Base-by-base conservation (phyloP, 2,113 vertebrate genomes). In the Butastur rufipennis region DNA sequence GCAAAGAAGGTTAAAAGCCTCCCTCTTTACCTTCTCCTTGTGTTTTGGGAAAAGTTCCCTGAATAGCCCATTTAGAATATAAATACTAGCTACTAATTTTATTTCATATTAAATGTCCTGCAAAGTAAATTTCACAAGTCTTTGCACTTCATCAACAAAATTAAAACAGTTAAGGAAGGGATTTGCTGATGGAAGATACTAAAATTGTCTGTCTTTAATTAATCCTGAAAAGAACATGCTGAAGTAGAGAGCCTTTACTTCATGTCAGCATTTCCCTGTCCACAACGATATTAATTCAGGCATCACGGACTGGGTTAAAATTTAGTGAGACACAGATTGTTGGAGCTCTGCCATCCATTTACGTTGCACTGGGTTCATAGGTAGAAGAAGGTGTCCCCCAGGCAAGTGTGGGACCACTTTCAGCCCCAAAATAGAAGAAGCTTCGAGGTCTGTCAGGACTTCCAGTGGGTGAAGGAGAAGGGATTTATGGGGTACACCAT, bases 101-200 rank as follows among this genome's bases (percentile, higher is more conserved):
- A 48, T 67, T 85, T 81, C 78, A 34, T 63, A 88, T 87, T 84
- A 75, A 81, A 56, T 79, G 65, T 72, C 89, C 83, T 61, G 38
- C 53, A 91, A 90, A 90, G 78, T 94, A 93, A 89, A 96, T 96
- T 91, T 88, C 81, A 93, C 7, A 82, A 58, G 62, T 34, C 81
- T 87, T 93, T 94, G 73, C 32, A 87, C 20, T 79, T 94, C 70
- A 79, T 93, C 90, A 90, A 93, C 74, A 88, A 79, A 63, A 94
- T 85, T 85, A 86, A 89, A 91, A 85, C 48, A 79, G 27, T 68
- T 73, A 70, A 88, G 48, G 38, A 45, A 80, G 47, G 74, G 70
- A 89, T 94, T 85, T 95, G 92, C 58, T 96, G 87, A 95, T 73
- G 74, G 40, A 88, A 85, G 43, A 73, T 78, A 62, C 34, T 93